phyloP scores from a whole-genome alignment of 2,888 invertebrate species.

The Marasmarcha lunaedactyla region DNA sequence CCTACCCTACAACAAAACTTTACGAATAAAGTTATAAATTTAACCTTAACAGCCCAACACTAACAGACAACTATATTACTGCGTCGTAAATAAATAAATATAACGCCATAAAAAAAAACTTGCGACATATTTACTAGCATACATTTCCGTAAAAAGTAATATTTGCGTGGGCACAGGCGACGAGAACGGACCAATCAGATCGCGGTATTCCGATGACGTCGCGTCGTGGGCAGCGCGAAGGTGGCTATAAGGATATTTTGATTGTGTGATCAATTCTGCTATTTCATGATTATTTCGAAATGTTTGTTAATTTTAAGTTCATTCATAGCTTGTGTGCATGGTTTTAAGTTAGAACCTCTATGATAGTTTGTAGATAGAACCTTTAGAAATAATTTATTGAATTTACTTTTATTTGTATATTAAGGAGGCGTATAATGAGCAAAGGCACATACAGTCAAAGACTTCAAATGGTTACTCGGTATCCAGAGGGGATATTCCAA shows the following conservation, averaged over 20 bases:
- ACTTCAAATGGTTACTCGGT: too few relatives aligned
- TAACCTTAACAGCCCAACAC: too few relatives aligned
- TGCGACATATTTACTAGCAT: too few relatives aligned
- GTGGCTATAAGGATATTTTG: background rate
- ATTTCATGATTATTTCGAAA: background rate
- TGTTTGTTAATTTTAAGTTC: background rate
- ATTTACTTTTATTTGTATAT: too few relatives aligned
- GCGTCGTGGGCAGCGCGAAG: conserved; percentile 8
- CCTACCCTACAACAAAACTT: too few relatives aligned
- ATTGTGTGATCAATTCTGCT: background rate
- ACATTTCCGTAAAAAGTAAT: conserved; percentile 15
- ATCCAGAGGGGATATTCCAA: too few relatives aligned
- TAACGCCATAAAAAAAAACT: background rate
- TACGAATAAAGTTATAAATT: too few relatives aligned
- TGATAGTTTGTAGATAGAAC: too few relatives aligned
- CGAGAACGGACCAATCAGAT: conserved; percentile 17
- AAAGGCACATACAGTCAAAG: too few relatives aligned
- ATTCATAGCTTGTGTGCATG: background rate
- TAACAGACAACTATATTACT: too few relatives aligned
- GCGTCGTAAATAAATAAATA: background rate
- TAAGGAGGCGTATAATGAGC: too few relatives aligned
- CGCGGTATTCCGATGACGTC: conserved; percentile 17
- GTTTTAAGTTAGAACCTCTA: background rate
- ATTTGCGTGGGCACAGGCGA: conserved; percentile 26
- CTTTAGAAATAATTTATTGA: too few relatives aligned